Conservation (phyloP, 37 sponge, comb jelly and placozoan species). For the Tethya wilhelma region DNA sequence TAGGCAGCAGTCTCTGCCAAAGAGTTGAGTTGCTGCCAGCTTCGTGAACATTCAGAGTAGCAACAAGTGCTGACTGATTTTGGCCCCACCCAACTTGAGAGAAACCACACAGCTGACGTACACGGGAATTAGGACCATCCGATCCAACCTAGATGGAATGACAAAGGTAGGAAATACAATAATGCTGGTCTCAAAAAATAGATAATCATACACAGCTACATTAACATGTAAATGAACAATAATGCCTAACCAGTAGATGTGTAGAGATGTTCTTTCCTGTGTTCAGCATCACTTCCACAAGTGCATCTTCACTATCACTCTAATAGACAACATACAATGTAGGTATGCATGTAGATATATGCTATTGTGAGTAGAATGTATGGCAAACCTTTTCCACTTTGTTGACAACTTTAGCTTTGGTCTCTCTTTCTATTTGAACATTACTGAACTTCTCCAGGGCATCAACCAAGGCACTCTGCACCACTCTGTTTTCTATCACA, state of each 20-base stretch:
- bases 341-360: no score
- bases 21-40: constrained; percentile 57
- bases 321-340: no score
- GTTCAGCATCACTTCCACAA: constrained; percentile 19
- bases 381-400: background rate
- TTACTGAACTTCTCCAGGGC: constrained; percentile 8
- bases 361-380: background rate
- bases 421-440: constrained; percentile 46
- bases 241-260: constrained; percentile 24
- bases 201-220: no score
- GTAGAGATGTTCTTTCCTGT: constrained; percentile 26
- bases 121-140: constrained; percentile 71
- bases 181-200: no score
- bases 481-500: constrained; percentile 76
- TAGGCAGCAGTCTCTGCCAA: constrained; percentile 84
- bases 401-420: constrained; percentile 12
- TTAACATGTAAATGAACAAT: background rate
- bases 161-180: no score
- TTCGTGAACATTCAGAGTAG: constrained; percentile 53
- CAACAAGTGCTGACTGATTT: constrained; percentile 75
- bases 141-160: constrained; percentile 84
- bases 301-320: background rate
- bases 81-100: constrained; percentile 59
- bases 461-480: constrained; percentile 38
- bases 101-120: constrained; percentile 57